Base-by-base conservation (phyloP, 2,888 invertebrate genomes). In the Biston betularia region DNA sequence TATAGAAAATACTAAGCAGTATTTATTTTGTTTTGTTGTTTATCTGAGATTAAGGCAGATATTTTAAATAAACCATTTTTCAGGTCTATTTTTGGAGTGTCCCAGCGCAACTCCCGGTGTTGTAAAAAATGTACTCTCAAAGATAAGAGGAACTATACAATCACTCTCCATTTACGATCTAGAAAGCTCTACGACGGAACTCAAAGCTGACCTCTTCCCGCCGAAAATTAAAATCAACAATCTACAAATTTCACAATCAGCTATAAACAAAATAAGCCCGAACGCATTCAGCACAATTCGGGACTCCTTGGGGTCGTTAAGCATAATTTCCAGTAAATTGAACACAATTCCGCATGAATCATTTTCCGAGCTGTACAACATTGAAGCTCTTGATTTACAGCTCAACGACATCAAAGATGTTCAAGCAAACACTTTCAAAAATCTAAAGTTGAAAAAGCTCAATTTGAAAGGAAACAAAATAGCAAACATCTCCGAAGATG, bases 81-180 rank as follows among this genome's bases (percentile, higher is more conserved):
- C 92, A 95, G 95, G 97, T 68, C 94, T 98, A 72, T 97, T 97
- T 92, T 95, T 98, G 82, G 98, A 98, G 89, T 98, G 98, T 87
- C 97, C 97, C 49, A 97, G 97, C 59, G 97, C 97, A 52, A 97
- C 97, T 61, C 95, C 97, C 52, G 94, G 95, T 71, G 96, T 97
- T 55, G 95, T 98, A 75, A 96, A 95, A 85, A 95, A 95, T 77
- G 96, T 97, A 48, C 92, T 98, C 77, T 95, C 96, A 77, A 95
- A 95, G 84, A 95, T 96, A 82, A 94, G 95, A 77, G 94, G 95
- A 85, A 94, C 94, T 80, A 95, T 98, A 79, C 97, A 98, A 87
- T 98, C 98, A 56, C 94, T 98, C 82, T 97, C 97, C 82, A 96
- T 98, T 81, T 98, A 98, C 94, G 98, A 98, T 87, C 95, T 98